Base-by-base conservation (phyloP, 2,888 invertebrate genomes). In the Brachycybe producta region DNA sequence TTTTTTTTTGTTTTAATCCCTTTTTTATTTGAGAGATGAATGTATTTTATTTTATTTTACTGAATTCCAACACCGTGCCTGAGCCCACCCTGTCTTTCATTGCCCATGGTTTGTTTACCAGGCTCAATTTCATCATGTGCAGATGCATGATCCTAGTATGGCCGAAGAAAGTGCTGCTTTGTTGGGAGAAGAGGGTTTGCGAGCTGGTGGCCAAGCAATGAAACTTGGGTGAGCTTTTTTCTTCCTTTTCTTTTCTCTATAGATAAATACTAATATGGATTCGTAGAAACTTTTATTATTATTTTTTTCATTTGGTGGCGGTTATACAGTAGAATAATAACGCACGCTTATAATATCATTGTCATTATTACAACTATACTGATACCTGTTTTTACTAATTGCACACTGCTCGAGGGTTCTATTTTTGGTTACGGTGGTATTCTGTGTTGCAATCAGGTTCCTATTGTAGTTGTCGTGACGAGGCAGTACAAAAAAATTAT, bases 81-180 rank as follows among this genome's bases (percentile, higher is more conserved):
- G 34, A 45, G 34, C 34, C 45, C 21, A 23, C 21, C 35, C 23
- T 45, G 19, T 45, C 28, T 45, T 23, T n/a, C n/a, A 34, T 34
- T 34, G 23, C 47, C 15, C 52, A 57, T 54, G 53, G 53, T 57
- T 56, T 58, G 56, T 57, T 58, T 57, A 58, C 54, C 57, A 58
- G 58, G 57, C 56, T 53, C 57, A 57, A 55, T 58, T 54, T 24
- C 27, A 45, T 57, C 55, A 52, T 56, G 56, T 57, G 75, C 90
- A 91, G 85, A 90, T 92, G 87, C 90, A 91, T 73, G 94, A 94
- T 74, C 87, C 90, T 68, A 83, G 84, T 70, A 82, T 86, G 66
- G 91, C 70, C 52, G 67, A 92, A 76, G 87, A 94, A 72, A 90
- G 88, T 73, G 85, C 90, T 67, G 90, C 90, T 64, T 80, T 95